Percentiles rank a stretch among this genome's conserved stretches.
Evolutionary conservation across 2,113 vertebrate genomes (phyloP).

Genomic region (Saiga tatarica): DNA sequence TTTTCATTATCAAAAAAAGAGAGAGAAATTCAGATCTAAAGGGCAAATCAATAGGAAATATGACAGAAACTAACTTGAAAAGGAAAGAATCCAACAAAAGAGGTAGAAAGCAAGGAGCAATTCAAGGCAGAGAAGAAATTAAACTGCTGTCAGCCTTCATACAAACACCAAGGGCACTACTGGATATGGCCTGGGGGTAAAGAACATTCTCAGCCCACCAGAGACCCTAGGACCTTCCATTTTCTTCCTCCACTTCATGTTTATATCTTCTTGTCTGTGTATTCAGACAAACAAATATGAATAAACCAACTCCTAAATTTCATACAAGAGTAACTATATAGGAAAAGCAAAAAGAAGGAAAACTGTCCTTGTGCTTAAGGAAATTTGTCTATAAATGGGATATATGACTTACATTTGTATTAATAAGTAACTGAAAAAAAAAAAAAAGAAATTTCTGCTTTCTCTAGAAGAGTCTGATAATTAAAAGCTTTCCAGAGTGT

Average conservation of each 20-base stretch:
- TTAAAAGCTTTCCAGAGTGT: not conserved
- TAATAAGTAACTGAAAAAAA: not conserved
- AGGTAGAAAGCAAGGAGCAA: not conserved
- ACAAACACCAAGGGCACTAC: not conserved
- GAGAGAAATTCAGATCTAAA: not conserved
- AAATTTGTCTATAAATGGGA: not conserved
- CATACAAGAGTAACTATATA: not conserved
- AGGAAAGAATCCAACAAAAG: not conserved
- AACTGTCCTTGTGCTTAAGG: not conserved
- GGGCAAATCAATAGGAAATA: not conserved
- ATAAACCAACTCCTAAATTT: not conserved
- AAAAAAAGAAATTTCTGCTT: not conserved
- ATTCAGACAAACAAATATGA: not conserved
- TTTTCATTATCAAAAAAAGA: not conserved
- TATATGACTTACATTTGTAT: not conserved
- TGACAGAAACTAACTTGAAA: slow-evolving; percentile 2
- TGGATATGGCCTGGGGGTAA: not conserved
- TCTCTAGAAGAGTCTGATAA: not conserved
- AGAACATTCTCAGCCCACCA: not conserved
- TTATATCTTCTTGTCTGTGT: not conserved
- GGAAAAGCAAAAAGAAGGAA: not conserved
- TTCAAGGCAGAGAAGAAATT: not conserved
- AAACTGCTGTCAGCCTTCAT: not conserved
- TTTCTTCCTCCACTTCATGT: not conserved
- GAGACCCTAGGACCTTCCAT: not conserved